These are phyloP conservation scores for Apodemia hepburni DNA, from an alignment of 2,888 invertebrate genomes.

Conservation along the genomic window DNA sequence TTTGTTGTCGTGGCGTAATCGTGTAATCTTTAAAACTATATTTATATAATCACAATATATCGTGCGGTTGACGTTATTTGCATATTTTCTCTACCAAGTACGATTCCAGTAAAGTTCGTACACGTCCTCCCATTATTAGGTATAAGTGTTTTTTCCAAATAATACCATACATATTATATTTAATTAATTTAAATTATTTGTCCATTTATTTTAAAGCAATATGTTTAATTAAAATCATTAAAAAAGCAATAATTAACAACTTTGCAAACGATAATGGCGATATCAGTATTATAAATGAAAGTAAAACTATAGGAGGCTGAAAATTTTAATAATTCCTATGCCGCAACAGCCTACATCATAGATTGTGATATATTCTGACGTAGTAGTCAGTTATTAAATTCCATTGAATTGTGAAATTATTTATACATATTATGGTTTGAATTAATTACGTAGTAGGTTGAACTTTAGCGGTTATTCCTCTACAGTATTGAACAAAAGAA, in stretches of 20 bases:
- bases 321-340: not conserved
- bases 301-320: constrained; percentile 20
- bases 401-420: constrained; percentile 46
- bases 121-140: constrained; percentile 54
- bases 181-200: constrained; percentile 58
- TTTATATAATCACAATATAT: constrained; percentile 19
- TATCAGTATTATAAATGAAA: constrained; percentile 44
- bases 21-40: constrained; percentile 39
- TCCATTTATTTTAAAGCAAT: constrained; percentile 60
- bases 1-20: constrained; percentile 56
- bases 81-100: constrained; percentile 4
- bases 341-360: constrained; percentile 8
- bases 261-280: constrained; percentile 41
- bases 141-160: constrained; percentile 53
- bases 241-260: constrained; percentile 57
- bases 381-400: constrained; percentile 43
- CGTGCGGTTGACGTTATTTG: constrained; percentile 24
- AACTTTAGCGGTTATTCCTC: constrained; percentile 6
- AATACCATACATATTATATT: constrained; percentile 41
- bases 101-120: constrained; percentile 42
- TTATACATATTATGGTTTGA: constrained; percentile 21
- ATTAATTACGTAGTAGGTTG: constrained; percentile 21
- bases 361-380: constrained; percentile 33
- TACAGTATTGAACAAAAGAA: not conserved
- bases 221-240: constrained; percentile 42